Base-by-base conservation (phyloP, 1,140 invertebrate genomes). In the Pogonomyrmex californicus region DNA sequence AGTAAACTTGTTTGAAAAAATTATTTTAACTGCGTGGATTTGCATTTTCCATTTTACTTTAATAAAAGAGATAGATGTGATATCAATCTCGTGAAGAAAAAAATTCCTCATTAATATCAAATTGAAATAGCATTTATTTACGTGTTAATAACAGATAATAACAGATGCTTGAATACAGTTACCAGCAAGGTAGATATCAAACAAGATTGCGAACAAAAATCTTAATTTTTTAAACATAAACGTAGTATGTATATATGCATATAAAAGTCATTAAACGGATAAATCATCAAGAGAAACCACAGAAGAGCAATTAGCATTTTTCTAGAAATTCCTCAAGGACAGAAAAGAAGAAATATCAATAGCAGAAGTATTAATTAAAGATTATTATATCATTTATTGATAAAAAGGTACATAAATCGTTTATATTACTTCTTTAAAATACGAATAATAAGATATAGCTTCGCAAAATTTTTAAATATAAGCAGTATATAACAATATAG, bases 131-230 rank as follows among this genome's bases (percentile, higher is more conserved):
- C 38, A n/a, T 36, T 33, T 38, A 54, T 49, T 56, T 56, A 81
- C 23, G 17, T 14, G 14, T 71, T 71, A 71, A 82, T 82, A 71
- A 54, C 65, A 33, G 78, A 44, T 82, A 82, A 82, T 82, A 14
- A 71, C n/a, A 23, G 23, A 58, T 47, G 47, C 33, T 56, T 30
- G 49, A 56, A 12, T n/a, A 33, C 36, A n/a, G 12, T 36, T 58
- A 30, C 23, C 30, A 51, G 38, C 5, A 30, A 7, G n/a, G 33
- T 54, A 12, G 36, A 30, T 30, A 47, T 81, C 49, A 56, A 58
- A 58, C 38, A 12, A 82, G 51, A 82, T 71, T 63, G 49, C 38
- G 41, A 81, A 36, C 36, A n/a, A 68, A 58, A 56, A 81, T 71
- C 23, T 71, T 36, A 81, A 82, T 82, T 82, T 70, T 58, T 23